These are phyloP conservation scores for Solea solea DNA, from an alignment of 2,113 vertebrate genomes.

Conservation along the genomic window DNA sequence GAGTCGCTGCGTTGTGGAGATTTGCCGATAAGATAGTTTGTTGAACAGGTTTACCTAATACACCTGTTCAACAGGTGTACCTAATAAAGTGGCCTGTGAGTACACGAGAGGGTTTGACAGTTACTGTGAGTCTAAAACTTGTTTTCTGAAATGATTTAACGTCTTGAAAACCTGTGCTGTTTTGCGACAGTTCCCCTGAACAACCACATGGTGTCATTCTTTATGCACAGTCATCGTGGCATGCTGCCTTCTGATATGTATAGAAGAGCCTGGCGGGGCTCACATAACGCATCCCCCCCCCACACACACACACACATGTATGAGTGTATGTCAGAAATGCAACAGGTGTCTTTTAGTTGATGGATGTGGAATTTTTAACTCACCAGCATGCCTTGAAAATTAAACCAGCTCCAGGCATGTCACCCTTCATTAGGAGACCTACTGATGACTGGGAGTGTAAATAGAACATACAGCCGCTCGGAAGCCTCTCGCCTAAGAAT, in stretches of 20 bases:
- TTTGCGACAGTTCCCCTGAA: background rate
- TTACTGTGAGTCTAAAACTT: too few relatives aligned
- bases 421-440: background rate
- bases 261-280: constrained; percentile 1
- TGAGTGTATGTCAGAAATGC: constrained; percentile 46
- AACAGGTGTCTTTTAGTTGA: constrained; percentile 17
- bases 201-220: constrained; percentile 69
- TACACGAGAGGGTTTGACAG: too few relatives aligned
- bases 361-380: constrained; percentile 18
- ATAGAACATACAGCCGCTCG: constrained; percentile 23
- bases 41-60: too few relatives aligned
- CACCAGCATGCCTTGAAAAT: background rate
- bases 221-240: constrained; percentile 13
- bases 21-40: too few relatives aligned
- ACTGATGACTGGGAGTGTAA: constrained; percentile 5
- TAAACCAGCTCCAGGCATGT: background rate
- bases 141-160: too few relatives aligned
- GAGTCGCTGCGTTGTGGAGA: too few relatives aligned
- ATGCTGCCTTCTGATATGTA: background rate
- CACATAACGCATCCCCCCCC: background rate
- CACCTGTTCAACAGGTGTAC: too few relatives aligned
- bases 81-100: too few relatives aligned
- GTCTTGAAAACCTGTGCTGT: background rate
- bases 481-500: background rate
- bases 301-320: background rate